Conservation (phyloP, 2,888 invertebrate species). For the Drosophila flavopinicola region DNA sequence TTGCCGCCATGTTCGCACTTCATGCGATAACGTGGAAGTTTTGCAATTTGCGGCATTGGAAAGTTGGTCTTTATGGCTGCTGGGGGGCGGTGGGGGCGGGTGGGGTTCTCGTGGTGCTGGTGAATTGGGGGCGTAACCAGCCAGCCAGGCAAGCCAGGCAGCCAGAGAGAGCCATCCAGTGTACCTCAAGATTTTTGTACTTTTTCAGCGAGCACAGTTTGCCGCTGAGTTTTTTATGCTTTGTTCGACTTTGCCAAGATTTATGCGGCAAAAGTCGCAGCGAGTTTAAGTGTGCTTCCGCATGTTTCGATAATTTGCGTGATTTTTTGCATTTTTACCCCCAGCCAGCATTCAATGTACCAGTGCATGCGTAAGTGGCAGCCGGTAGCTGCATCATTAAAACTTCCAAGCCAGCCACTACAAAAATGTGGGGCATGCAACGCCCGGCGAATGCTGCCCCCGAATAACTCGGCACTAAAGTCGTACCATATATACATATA, state of each 20-base stretch:
- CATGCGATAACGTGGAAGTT: constrained; percentile 76
- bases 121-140: background rate
- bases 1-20: constrained; percentile 78
- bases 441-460: constrained; percentile 4
- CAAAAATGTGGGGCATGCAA: constrained; percentile 66
- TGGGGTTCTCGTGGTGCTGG: background rate
- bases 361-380: constrained; percentile 41
- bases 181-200: constrained; percentile 74
- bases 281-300: constrained; percentile 70
- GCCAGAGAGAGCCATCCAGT: too few relatives aligned
- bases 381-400: constrained; percentile 68
- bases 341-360: constrained; percentile 9
- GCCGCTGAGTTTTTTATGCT: constrained; percentile 22
- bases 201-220: constrained; percentile 47
- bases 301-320: constrained; percentile 81
- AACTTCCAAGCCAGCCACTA: constrained; percentile 67
- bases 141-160: constrained; percentile 3
- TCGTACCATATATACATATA: background rate
- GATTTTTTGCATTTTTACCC: constrained; percentile 70
- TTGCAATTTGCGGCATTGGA: constrained; percentile 78
- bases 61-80: constrained; percentile 65
- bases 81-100: too few relatives aligned
- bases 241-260: constrained; percentile 69
- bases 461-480: background rate
- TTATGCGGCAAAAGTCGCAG: constrained; percentile 74